Evolutionary conservation across 2,113 vertebrate species (phyloP), one percentile per base, ranked within the genome.

Genomic region (Oreochromis aureus): DNA sequence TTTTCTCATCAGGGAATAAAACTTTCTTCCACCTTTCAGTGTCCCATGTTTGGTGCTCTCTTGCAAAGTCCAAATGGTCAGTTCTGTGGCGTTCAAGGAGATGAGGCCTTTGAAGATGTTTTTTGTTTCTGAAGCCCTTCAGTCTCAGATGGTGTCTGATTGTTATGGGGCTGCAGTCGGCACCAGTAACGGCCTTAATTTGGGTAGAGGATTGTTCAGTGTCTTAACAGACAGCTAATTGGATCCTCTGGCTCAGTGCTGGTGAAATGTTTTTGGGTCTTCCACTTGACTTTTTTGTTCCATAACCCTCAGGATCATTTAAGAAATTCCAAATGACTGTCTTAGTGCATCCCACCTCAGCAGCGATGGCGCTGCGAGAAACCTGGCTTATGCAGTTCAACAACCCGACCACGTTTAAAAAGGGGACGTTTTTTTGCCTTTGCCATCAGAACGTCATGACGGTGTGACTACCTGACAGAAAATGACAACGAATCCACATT

Each of bases 371-470:
- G 6, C 61, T 66, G 32, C 18, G 3, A 66, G 32, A 39, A 18
- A 39, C 18, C 10, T 18, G 39, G 6, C 61, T 66, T 66, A 66
- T n/a, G 61, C 4, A 66, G 61, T 39, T 39, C 61, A 66, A 39
- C 61, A 66, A 39, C 18, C n/a, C 4, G 0, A 66, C 61, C 10
- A 66, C 2, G 6, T 66, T 66, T 34, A 66, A n/a, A 39, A 39
- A n/a, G 32, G 4, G 0, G 39, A 7, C 1, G 0, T 7, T 66
- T 66, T 0, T 66, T 39, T 39, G 16, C 34, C 18, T 66, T 39
- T n/a, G 6, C 34, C 61, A 66, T 66, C 34, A 66, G 19, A 39
- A 66, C 6, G 0, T n/a, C 6, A n/a, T 66, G 18, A 13, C 16
- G 34, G 16, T 61, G 58, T 34, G 30, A 19, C 58, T 61, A 61